Conservation (phyloP, 2,888 invertebrate genomes). For the Eubasilissa splendida region DNA sequence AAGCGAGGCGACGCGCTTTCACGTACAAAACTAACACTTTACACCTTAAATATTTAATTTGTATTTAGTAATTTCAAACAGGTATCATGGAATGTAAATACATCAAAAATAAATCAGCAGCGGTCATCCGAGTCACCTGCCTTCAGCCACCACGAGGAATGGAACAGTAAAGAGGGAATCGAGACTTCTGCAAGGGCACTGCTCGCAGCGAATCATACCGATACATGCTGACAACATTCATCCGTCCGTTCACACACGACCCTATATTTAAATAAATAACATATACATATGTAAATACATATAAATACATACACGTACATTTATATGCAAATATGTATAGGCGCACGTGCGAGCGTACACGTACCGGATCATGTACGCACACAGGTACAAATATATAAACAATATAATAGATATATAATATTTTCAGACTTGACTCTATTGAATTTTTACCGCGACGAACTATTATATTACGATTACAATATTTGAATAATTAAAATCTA, state of each 20-base stretch:
- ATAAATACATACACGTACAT: slow-evolving; percentile 41
- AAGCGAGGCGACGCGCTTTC: not conserved
- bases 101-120: slow-evolving; percentile 4
- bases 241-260: slow-evolving; percentile 50
- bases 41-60: slow-evolving; percentile 1
- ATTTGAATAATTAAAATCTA: slow-evolving; percentile 66
- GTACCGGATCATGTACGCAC: slow-evolving; percentile 37
- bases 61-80: not conserved
- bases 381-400: slow-evolving; percentile 48
- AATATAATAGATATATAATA: slow-evolving; percentile 49
- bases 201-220: slow-evolving; percentile 42
- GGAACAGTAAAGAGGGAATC: slow-evolving; percentile 55
- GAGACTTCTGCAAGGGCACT: slow-evolving; percentile 58
- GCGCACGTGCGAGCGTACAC: slow-evolving; percentile 35
- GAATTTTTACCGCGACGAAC: slow-evolving; percentile 57
- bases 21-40: not conserved
- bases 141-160: slow-evolving; percentile 51
- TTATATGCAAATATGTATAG: slow-evolving; percentile 1
- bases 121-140: slow-evolving; percentile 4
- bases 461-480: slow-evolving; percentile 58
- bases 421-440: slow-evolving; percentile 58
- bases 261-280: slow-evolving; percentile 56
- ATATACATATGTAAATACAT: slow-evolving; percentile 48
- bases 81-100: slow-evolving; percentile 16
- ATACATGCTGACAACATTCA: slow-evolving; percentile 40